Conservation (phyloP, 2,888 invertebrate species). For the Andrena trimmerana region DNA sequence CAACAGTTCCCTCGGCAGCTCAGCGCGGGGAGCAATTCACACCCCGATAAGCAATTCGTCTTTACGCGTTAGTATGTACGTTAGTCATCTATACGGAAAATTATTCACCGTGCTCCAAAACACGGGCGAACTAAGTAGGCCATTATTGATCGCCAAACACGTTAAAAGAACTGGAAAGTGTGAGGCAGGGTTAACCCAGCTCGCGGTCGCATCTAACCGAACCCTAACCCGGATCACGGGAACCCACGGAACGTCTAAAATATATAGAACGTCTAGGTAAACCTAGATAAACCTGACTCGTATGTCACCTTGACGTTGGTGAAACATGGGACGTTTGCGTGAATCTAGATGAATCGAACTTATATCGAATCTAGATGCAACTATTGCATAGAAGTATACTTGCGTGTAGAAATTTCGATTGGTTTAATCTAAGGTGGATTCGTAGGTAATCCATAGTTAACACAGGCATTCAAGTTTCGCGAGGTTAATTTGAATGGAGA, state of each 20-base stretch:
- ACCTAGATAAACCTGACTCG: constrained; percentile 46
- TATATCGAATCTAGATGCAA: constrained; percentile 47
- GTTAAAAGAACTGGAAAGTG: constrained; percentile 25
- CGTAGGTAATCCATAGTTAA: neutral
- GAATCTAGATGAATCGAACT: constrained; percentile 49
- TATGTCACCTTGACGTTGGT: constrained; percentile 45
- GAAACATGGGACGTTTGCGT: constrained; percentile 23
- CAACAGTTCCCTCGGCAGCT: neutral
- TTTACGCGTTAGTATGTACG: neutral
- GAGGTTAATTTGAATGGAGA: neutral
- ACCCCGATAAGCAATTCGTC: neutral
- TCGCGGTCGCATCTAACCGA: constrained; percentile 30
- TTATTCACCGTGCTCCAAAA: neutral
- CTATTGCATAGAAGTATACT: constrained; percentile 3
- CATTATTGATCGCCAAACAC: constrained; percentile 23
- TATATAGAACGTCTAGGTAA: constrained; percentile 51
- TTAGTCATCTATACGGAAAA: neutral
- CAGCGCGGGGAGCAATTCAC: neutral
- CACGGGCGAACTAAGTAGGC: neutral
- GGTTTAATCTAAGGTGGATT: constrained; percentile 5
- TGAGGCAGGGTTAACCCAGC: constrained; percentile 35
- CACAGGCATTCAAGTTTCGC: neutral
- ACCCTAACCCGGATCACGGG: constrained; percentile 36
- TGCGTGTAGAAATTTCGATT: neutral
- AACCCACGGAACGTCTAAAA: constrained; percentile 33